Evolutionary conservation across 2,113 vertebrate species (phyloP).

Genomic region (Chionodraco myersi): DNA sequence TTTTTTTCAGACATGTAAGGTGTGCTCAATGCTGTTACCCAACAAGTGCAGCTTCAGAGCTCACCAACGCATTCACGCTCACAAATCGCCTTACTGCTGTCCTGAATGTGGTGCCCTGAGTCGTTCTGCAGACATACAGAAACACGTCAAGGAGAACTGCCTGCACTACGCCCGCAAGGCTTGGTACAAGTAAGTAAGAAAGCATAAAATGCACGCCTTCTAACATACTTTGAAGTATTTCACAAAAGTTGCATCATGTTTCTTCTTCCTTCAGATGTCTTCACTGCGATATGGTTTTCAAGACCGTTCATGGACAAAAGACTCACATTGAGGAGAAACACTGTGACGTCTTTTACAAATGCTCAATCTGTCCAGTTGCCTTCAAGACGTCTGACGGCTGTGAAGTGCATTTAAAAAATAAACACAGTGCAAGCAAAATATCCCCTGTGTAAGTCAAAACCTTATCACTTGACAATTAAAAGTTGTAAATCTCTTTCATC

Average conservation of each 20-base stretch:
- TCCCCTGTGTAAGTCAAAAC: conserved; percentile 88
- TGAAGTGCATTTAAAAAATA: conserved; percentile 86
- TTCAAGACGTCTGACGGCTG: conserved; percentile 91
- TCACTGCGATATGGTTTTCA: conserved; percentile 93
- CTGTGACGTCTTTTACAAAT: conserved; percentile 94
- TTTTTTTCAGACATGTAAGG: conserved; percentile 87
- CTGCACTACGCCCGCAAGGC: conserved; percentile 95
- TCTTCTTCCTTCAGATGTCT: conserved; percentile 86
- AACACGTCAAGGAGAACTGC: conserved; percentile 96
- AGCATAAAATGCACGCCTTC: neutral
- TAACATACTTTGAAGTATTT: neutral
- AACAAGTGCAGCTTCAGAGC: conserved; percentile 96
- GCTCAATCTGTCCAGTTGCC: conserved; percentile 93
- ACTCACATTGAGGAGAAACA: conserved; percentile 94
- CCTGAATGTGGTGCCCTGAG: conserved; percentile 93
- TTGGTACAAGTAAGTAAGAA: conserved; percentile 89
- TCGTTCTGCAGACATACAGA: conserved; percentile 94
- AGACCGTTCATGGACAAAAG: conserved; percentile 90
- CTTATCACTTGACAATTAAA: neutral
- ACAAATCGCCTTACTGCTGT: conserved; percentile 96
- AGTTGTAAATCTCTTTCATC: neutral
- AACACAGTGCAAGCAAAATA: conserved; percentile 83
- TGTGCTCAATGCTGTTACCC: conserved; percentile 95
- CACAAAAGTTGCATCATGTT: neutral
- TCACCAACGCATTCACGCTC: conserved; percentile 92